Evolutionary conservation across 30 jellyfish, hydroid and myxozoan species (phyloP), one percentile per base, ranked within the genome.

Genomic region (Turritopsis dohrnii): DNA sequence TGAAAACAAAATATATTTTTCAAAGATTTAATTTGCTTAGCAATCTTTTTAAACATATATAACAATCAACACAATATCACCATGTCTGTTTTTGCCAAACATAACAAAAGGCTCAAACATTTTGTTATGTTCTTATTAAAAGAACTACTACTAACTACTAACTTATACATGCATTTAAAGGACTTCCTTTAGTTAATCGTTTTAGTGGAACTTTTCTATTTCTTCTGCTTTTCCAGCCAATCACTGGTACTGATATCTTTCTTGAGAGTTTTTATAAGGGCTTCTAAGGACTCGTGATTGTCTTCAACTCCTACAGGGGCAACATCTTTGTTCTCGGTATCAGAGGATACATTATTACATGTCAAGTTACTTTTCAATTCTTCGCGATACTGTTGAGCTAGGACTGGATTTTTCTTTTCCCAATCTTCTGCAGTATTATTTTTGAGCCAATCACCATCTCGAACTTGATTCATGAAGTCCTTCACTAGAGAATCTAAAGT

Each of bases 401-500:
- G 81, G 21, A 82, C 87, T 0, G 97, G 97, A 73, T 90, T 86
- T 71, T 90, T 96, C 52, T 83, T 82, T 24, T 41, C 84, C 97
- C 97, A 90, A 27, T 86, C 86, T 65, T 90, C 97, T 21, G 96
- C 97, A 24, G 97, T 85, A 79, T 90, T 90, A 16, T 86, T 80
- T 53, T 75, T 75, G 28, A 90, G 54, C 97, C 97, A 90, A 66
- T 86, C 89, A 31, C 90, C 76, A 5, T 60, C 75, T n/a, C 80
- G 21, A 16, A 86, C 86, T 60, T 86, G 87, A 5, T 20, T 79
- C 86, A 85, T 91, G 18, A 90, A 81, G 52, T 74, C 31, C 16
- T 54, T 76, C 26, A 90, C 95, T 1, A 90, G 79, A 53, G 66
- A 76, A n/a, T 85, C 91, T 26, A 90, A 89, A 53, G 29, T 27